Base-by-base conservation (phyloP, 1,140 invertebrate species). In the Metaphire vulgaris region DNA sequence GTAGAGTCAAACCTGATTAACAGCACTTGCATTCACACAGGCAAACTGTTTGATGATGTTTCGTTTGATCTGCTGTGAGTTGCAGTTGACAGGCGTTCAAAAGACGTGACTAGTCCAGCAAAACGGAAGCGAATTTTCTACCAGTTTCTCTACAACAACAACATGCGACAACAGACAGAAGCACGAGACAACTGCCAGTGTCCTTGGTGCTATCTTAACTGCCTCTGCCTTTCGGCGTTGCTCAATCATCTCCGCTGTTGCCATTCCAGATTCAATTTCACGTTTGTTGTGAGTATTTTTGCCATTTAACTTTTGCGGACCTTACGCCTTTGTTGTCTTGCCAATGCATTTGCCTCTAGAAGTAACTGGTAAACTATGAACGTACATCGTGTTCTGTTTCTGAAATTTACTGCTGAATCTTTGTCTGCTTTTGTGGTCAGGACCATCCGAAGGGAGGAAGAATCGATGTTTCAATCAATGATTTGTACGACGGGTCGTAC, bases 141-240 rank as follows among this genome's bases (percentile, higher is more conserved):
- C 87, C 94, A 97, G 86, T 97, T 98, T 87, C 89, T 96, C 76
- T 97, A 96, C 83, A 96, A 96, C 85, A 96, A 96, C 84, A 96
- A 95, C 84, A 94, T 92, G 41, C 88, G 94, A 33, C 95, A 97
- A 84, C 94, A 96, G 86, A 98, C 95, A 0, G 95, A 97, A 86
- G 93, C 94, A 29, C 91, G 93, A 64, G 92, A 94, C 81, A 94
- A 97, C 87, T 88, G 96, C 16, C 91, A 92, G 80, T 98, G 96
- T 85, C 95, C 95, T 0, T 98, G 95, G 95, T 98, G 96, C 83
- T 93, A 91, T 0, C 86, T 97, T 6, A 92, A 97, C 83, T 97
- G 95, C 82, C 89, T 91, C 31, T 89, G 91, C 71, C 87, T 97
- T 0, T 96, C 96, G 85, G 92, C 93, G 0, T 87, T 98, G 56